Conservation (phyloP, 2,888 invertebrate species). For the Apomyelois bistriatella region DNA sequence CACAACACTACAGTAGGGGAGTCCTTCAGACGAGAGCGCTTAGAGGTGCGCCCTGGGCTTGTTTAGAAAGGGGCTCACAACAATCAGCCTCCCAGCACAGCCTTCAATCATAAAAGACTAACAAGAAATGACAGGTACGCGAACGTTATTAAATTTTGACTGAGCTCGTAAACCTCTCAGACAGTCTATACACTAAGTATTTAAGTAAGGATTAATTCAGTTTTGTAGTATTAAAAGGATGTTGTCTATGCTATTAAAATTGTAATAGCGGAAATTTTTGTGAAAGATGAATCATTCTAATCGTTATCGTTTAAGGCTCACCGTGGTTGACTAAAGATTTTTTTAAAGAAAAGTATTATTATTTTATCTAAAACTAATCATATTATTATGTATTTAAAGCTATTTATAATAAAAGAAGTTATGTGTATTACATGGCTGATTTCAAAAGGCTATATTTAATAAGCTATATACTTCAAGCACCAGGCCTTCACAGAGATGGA, state of each 20-base stretch:
- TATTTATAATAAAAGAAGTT: too few species aligned
- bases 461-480: too few species aligned
- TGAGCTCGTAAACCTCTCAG: not conserved
- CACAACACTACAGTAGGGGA: conserved; percentile 47
- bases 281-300: too few species aligned
- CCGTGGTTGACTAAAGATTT: too few species aligned
- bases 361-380: too few species aligned
- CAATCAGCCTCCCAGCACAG: conserved; percentile 23
- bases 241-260: too few species aligned
- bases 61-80: conserved; percentile 35
- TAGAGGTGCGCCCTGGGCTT: conserved; percentile 39
- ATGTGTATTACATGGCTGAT: too few species aligned
- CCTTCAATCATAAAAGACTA: conserved; percentile 6
- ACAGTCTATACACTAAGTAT: not conserved
- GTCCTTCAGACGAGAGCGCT: conserved; percentile 44
- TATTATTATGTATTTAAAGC: not conserved
- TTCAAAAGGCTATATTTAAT: too few species aligned
- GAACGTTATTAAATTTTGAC: conserved; percentile 3
- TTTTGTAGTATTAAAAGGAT: not conserved
- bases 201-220: not conserved
- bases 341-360: too few species aligned
- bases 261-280: too few species aligned
- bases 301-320: too few species aligned
- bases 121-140: not conserved
- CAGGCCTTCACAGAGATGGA: too few species aligned